Conservation (phyloP, 2,113 vertebrate genomes). For the Pyxicephalus adspersus region DNA sequence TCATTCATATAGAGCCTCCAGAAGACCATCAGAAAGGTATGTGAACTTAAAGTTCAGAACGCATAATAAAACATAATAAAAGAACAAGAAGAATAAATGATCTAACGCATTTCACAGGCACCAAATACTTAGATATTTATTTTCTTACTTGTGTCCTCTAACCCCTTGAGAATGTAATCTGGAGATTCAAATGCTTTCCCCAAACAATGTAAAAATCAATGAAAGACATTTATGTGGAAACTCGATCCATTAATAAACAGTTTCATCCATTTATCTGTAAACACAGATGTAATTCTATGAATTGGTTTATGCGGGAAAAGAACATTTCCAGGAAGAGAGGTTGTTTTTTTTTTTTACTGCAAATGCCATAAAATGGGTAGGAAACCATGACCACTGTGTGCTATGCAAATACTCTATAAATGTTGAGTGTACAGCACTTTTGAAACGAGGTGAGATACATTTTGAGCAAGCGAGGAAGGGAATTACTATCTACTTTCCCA, state of each 20-base stretch:
- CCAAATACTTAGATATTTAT: not conserved
- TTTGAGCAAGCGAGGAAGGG: no score
- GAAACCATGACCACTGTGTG: no score
- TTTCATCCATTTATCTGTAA: not conserved
- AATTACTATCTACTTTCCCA: no score
- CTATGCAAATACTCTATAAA: no score
- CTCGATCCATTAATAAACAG: not conserved
- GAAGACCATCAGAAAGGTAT: no score
- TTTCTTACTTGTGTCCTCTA: not conserved
- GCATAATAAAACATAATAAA: no score
- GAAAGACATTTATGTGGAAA: not conserved
- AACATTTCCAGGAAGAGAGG: not conserved
- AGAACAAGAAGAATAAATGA: no score
- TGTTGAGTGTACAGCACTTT: no score
- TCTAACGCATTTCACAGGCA: not conserved
- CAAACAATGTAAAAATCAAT: conserved; percentile 36
- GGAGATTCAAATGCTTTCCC: not conserved
- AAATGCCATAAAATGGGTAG: not conserved
- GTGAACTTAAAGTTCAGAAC: no score
- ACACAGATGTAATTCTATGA: not conserved
- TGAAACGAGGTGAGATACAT: no score
- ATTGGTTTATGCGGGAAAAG: not conserved
- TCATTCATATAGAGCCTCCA: no score
- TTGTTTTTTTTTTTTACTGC: not conserved
- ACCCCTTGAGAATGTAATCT: not conserved